Conservation (phyloP, 2,113 vertebrate genomes). For the Astur gentilis region DNA sequence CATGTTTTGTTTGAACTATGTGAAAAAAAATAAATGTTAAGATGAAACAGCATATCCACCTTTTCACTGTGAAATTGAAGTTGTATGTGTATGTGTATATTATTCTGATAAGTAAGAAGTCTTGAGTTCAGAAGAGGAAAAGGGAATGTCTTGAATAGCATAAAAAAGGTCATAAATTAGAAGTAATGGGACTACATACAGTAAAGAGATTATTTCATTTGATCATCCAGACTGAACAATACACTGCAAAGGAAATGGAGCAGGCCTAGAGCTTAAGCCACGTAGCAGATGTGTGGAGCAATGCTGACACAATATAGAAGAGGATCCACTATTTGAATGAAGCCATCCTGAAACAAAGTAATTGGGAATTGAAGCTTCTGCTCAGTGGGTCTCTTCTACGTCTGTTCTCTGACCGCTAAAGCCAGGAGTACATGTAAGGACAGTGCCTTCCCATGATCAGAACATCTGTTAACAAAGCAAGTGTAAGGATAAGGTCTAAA, state of each 20-base stretch:
- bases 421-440: not conserved
- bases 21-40: constrained; percentile 71
- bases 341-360: not conserved
- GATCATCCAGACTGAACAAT: not conserved
- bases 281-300: not conserved
- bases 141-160: not conserved
- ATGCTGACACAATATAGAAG: not conserved
- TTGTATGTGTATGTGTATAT: not conserved
- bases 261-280: not conserved
- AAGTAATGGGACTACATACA: not conserved
- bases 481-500: not conserved
- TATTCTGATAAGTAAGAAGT: not conserved
- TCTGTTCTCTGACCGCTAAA: not conserved
- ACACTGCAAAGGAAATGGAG: not conserved
- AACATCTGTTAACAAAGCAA: not conserved
- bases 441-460: not conserved
- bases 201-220: not conserved
- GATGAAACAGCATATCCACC: constrained; percentile 1
- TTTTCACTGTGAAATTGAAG: constrained; percentile 26
- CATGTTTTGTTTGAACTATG: constrained; percentile 39
- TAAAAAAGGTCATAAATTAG: not conserved
- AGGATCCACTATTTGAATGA: not conserved
- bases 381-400: not conserved
- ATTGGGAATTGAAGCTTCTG: not conserved
- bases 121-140: not conserved